Conservation (phyloP, 1,140 invertebrate genomes). For the Cheumatopsyche charites region DNA sequence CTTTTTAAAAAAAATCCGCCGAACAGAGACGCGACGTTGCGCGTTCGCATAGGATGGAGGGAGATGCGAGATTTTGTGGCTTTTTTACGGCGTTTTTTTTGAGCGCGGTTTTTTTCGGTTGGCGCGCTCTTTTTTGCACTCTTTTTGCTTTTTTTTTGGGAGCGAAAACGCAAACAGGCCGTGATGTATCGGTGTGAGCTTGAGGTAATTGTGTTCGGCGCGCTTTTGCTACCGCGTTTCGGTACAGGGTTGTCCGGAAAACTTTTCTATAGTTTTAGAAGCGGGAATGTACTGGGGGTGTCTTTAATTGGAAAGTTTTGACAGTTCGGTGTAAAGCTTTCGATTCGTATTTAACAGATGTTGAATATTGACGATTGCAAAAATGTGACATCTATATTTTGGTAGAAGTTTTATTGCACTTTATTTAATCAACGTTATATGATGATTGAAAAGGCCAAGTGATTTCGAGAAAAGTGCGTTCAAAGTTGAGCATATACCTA, state of each 20-base stretch:
- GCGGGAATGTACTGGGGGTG: constrained; percentile 28
- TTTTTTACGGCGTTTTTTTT: too few relatives aligned
- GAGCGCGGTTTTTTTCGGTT: constrained; percentile 27
- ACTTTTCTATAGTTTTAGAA: not conserved
- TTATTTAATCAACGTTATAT: too few relatives aligned
- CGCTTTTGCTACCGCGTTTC: constrained; percentile 33
- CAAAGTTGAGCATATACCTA: too few relatives aligned
- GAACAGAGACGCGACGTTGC: constrained; percentile 52
- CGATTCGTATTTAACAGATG: too few relatives aligned
- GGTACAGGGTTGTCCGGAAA: constrained; percentile 21
- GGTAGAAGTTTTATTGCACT: too few relatives aligned
- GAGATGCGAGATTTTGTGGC: constrained; percentile 52
- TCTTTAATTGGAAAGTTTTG: constrained; percentile 5
- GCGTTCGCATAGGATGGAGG: constrained; percentile 53
- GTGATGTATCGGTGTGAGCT: constrained; percentile 47
- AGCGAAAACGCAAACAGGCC: constrained; percentile 37
- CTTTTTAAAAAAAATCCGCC: constrained; percentile 62
- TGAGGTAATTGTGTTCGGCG: constrained; percentile 47
- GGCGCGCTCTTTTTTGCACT: not conserved
- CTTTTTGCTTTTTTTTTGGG: constrained; percentile 41
- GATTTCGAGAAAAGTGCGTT: too few relatives aligned
- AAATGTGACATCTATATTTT: too few relatives aligned
- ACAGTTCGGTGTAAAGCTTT: too few relatives aligned
- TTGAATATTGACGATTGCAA: too few relatives aligned
- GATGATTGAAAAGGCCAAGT: too few relatives aligned